These are phyloP conservation scores for Chauna torquata DNA, from an alignment of 2,113 vertebrate species.

Conservation along the genomic window DNA sequence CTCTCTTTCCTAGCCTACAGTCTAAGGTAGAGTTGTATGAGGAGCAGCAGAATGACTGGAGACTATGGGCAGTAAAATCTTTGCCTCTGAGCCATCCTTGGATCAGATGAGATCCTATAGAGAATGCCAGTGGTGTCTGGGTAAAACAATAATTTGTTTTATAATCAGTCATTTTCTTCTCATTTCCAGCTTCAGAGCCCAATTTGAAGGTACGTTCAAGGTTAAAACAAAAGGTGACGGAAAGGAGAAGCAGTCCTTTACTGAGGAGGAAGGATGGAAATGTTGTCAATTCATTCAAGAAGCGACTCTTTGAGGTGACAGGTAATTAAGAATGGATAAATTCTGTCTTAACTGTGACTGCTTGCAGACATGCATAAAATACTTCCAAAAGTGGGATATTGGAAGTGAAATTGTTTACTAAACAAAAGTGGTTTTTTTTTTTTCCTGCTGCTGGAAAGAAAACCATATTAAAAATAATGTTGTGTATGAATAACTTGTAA, in stretches of 20 bases:
- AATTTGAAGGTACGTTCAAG: constrained; percentile 98
- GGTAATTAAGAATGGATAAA: constrained; percentile 80
- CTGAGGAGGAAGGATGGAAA: constrained; percentile 93
- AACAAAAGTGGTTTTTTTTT: neutral
- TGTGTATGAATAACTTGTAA: neutral
- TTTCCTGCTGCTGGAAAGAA: neutral
- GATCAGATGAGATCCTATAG: neutral
- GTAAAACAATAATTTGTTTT: neutral
- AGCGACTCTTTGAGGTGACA: constrained; percentile 94
- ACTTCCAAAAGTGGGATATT: neutral
- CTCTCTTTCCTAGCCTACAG: neutral
- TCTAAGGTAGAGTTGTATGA: neutral
- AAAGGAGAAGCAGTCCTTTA: constrained; percentile 96
- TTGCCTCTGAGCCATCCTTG: neutral
- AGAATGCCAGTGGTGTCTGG: neutral
- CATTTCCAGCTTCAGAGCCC: constrained; percentile 92
- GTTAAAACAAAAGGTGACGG: constrained; percentile 98
- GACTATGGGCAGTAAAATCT: neutral
- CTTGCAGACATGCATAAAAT: neutral
- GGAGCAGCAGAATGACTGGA: neutral
- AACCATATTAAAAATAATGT: neutral
- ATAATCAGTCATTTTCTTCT: constrained; percentile 6
- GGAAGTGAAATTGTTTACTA: neutral
- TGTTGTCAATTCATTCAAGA: constrained; percentile 92
- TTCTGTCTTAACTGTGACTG: neutral